Percentiles rank a stretch among this genome's conserved stretches.
These are phyloP conservation scores for Gobius niger DNA, from an alignment of 2,113 vertebrate species.

Conservation along the genomic window DNA sequence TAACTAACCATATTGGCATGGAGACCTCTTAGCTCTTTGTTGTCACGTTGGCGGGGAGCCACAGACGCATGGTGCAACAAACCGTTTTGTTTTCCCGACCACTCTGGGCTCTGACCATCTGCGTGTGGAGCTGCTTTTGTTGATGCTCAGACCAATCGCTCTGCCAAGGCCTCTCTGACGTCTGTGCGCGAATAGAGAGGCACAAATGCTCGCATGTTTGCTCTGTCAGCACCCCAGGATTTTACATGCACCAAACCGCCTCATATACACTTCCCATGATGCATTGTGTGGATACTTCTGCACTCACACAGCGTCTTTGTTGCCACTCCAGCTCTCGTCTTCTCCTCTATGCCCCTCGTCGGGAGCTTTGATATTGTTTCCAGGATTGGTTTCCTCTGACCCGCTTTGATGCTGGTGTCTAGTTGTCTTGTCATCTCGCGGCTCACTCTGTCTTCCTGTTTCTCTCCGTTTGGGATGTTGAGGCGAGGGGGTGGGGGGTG, in stretches of 20 bases:
- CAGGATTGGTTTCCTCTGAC: constrained; percentile 66
- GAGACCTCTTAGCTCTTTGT: constrained; percentile 52
- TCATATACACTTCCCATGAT: constrained; percentile 35
- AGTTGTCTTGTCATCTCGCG: constrained; percentile 57
- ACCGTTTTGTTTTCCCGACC: constrained; percentile 53
- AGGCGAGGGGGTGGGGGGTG: constrained; percentile 15
- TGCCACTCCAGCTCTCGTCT: constrained; percentile 63
- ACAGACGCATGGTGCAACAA: constrained; percentile 24
- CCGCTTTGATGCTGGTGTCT: constrained; percentile 69
- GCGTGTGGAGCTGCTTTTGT: constrained; percentile 50
- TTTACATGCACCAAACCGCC: not conserved
- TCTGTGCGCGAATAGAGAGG: constrained; percentile 39
- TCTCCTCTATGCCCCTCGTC: constrained; percentile 62
- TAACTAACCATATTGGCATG: constrained; percentile 57
- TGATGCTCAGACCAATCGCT: constrained; percentile 41
- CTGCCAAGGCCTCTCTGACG: constrained; percentile 45
- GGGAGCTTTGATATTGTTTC: constrained; percentile 65
- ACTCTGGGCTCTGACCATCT: constrained; percentile 65
- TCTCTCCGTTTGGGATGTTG: constrained; percentile 22
- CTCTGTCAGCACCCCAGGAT: constrained; percentile 53
- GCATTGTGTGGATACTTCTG: constrained; percentile 20
- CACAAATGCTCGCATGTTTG: constrained; percentile 28
- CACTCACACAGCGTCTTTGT: constrained; percentile 50
- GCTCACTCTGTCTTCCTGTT: constrained; percentile 12
- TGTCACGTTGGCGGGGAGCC: constrained; percentile 52